phyloP scores from a whole-genome alignment of 2,797 vertebrate genomes.

The Tokudaia muenninki region DNA sequence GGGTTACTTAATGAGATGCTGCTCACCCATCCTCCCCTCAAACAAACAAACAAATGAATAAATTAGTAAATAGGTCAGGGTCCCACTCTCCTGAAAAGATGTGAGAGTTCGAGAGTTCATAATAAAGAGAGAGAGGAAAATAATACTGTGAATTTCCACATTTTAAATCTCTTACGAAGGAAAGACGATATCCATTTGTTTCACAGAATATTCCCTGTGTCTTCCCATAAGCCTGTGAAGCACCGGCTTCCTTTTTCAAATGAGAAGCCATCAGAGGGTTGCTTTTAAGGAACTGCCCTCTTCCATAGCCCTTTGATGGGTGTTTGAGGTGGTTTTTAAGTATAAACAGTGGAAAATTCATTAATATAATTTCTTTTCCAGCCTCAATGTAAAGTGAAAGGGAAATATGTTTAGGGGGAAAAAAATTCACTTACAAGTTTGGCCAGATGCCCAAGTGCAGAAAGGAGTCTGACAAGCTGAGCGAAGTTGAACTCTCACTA shows the following conservation, averaged over 20 bases:
- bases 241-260: neutral
- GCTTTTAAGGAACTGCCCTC: slow-evolving; percentile 16
- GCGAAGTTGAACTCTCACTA: slow-evolving; percentile 68
- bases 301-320: slow-evolving; percentile 26
- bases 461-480: slow-evolving; percentile 22
- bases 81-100: neutral
- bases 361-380: slow-evolving; percentile 71
- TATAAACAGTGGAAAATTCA: slow-evolving; percentile 54
- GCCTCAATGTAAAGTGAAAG: slow-evolving; percentile 68
- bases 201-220: neutral
- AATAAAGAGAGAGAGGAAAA: neutral
- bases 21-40: neutral
- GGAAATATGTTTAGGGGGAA: slow-evolving; percentile 72
- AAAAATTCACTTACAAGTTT: slow-evolving; percentile 77
- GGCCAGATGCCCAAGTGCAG: slow-evolving; percentile 65
- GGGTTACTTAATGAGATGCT: neutral
- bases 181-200: neutral
- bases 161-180: neutral
- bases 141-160: neutral
- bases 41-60: neutral
- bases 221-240: neutral
- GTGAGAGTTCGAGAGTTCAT: neutral
- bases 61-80: neutral
- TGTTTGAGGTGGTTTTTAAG: slow-evolving; percentile 63
- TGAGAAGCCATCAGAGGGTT: neutral